Base-by-base conservation (phyloP, 2,797 vertebrate species). In the Tadarida brasiliensis region DNA sequence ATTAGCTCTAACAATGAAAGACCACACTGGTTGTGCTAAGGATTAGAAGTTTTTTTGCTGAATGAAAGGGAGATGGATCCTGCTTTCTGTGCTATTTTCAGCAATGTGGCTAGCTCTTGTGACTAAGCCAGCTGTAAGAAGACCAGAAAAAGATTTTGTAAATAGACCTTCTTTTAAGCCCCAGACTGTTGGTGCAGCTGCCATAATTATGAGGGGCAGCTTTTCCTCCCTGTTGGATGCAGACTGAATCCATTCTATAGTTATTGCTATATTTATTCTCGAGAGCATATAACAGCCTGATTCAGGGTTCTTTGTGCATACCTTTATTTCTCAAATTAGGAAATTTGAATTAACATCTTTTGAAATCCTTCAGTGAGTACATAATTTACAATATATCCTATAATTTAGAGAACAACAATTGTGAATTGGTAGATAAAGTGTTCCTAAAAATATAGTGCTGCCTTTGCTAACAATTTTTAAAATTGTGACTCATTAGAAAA, bases 1-100 rank as follows among this genome's bases (percentile, higher is more conserved):
- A 96, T 98, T 98, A 98, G 98, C 97, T 97, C 96, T 98, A 96
- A 88, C 97, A 97, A 96, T 97, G 93, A 98, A 98, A 98, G 97
- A 96, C 96, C 97, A 92, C 94, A 97, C 95, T 97, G 71, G 78
- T 97, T 98, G 95, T 82, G 84, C 94, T 83, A 97, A 97, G 95
- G 97, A 98, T 98, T 97, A 97, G 97, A 95, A 95, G 83, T 96
- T 97, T 96, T 97, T 97, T 96, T 97, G 93, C 93, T 98, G 97
- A 98, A 98, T 96, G 97, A 97, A 97, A 98, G 95, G 90, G 96
- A 98, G 96, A 96, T 97, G 24, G 94, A 97, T 96, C 97, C 96
- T 98, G 90, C 94, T 97, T 98, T 97, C 87, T 93, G 96, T 96
- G 97, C 97, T 98, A 59, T 98, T 98, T 97, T 96, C 97, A 94